Evolutionary conservation across 2,113 vertebrate genomes (phyloP).

Genomic region (Abramis brama): DNA sequence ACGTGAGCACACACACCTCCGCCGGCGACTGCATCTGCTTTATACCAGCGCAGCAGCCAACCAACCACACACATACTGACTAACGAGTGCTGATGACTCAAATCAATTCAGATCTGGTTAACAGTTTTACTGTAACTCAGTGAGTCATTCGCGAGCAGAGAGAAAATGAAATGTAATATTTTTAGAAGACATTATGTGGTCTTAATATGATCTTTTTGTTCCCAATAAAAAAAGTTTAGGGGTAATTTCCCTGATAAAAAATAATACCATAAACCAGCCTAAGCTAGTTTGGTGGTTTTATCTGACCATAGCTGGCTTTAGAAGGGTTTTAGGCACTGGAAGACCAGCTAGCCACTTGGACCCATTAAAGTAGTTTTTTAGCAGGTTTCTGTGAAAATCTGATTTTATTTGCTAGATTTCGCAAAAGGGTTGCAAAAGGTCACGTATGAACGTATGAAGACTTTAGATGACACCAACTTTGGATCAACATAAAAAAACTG

Average conservation of each 20-base stretch:
- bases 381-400: not conserved
- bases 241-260: not conserved
- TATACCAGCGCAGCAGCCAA: not conserved
- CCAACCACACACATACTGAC: slow-evolving; percentile 5
- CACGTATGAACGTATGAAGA: not conserved
- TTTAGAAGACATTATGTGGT: not conserved
- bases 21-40: slow-evolving; percentile 48
- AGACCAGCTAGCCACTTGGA: not conserved
- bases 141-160: slow-evolving; percentile 6
- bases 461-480: too few relatives aligned
- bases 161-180: not conserved
- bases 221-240: not conserved
- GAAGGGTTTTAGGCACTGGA: not conserved
- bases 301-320: not conserved
- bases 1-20: slow-evolving; percentile 50
- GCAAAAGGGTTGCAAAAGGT: not conserved
- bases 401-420: not conserved
- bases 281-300: not conserved
- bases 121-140: slow-evolving; percentile 30
- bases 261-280: not conserved
- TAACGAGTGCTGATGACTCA: slow-evolving; percentile 31
- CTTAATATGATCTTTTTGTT: not conserved
- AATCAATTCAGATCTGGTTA: slow-evolving; percentile 35
- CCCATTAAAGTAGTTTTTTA: not conserved
- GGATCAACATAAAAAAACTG: too few relatives aligned